Percentiles rank a stretch among this genome's conserved stretches.
Evolutionary conservation across 1,140 invertebrate genomes (phyloP).

Genomic region (Aradophagus sp.): DNA sequence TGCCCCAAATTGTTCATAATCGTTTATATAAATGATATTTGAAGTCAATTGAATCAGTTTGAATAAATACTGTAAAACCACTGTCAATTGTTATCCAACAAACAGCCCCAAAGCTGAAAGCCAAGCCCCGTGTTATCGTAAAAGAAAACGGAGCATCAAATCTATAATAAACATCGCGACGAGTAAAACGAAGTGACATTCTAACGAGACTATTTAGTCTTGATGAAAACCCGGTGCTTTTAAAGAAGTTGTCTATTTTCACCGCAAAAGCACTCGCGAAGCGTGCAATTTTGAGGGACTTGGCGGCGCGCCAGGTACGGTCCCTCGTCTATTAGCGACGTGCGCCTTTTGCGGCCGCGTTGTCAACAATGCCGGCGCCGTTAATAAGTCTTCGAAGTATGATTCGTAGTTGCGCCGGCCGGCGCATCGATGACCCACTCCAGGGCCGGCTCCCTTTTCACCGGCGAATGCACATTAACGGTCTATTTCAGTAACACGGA

Average conservation of each 20-base stretch:
- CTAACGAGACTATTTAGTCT: conserved; percentile 45
- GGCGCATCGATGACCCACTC: conserved; percentile 6
- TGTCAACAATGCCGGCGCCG: conserved; percentile 34
- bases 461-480: conserved; percentile 18
- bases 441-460: neutral
- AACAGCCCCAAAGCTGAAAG: too few relatives aligned
- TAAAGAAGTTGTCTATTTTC: conserved; percentile 56
- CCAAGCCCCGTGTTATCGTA: too few relatives aligned
- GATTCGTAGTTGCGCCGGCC: conserved; percentile 10
- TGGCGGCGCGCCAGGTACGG: conserved; percentile 36
- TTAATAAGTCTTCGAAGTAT: conserved; percentile 38
- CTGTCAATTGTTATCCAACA: too few relatives aligned
- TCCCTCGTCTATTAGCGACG: conserved; percentile 32
- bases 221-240: conserved; percentile 47
- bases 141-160: conserved; percentile 11
- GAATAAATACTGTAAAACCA: too few relatives aligned
- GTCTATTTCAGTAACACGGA: conserved; percentile 26
- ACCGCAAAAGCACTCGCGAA: conserved; percentile 47
- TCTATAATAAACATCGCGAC: conserved; percentile 28
- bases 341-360: conserved; percentile 35
- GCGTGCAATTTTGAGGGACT: conserved; percentile 47
- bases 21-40: too few relatives aligned
- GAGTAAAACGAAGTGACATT: conserved; percentile 25
- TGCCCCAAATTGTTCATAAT: too few relatives aligned
- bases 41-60: too few relatives aligned